Conservation (phyloP, 2,113 vertebrate species). For the Lagopus muta region DNA sequence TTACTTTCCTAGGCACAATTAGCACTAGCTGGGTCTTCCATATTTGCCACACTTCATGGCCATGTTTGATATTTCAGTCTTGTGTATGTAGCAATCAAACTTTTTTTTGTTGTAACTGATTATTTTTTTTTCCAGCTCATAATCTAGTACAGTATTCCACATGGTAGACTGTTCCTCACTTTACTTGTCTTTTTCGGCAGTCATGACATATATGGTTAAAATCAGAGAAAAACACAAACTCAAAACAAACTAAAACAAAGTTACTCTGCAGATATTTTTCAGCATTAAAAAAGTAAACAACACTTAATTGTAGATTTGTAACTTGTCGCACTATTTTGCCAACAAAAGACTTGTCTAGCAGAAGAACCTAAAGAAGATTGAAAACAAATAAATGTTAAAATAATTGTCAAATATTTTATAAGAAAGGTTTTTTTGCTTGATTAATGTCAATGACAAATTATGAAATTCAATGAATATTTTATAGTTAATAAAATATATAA, state of each 20-base stretch:
- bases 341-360: background rate
- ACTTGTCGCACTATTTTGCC: background rate
- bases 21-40: background rate
- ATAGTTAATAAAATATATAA: background rate
- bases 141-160: background rate
- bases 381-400: background rate
- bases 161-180: background rate
- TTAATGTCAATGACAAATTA: background rate
- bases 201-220: background rate
- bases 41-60: background rate
- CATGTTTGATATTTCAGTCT: background rate
- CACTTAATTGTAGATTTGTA: background rate
- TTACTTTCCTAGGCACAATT: conserved; percentile 27
- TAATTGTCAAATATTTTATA: background rate
- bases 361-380: background rate
- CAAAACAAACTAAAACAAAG: background rate
- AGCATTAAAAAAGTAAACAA: background rate
- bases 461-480: background rate
- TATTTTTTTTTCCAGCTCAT: background rate
- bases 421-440: background rate
- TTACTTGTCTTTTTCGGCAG: background rate
- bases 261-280: background rate
- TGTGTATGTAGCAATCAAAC: background rate
- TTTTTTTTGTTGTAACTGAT: background rate
- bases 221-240: background rate